phyloP scores from a whole-genome alignment of 2,797 vertebrate genomes.

The Anableps anableps region DNA sequence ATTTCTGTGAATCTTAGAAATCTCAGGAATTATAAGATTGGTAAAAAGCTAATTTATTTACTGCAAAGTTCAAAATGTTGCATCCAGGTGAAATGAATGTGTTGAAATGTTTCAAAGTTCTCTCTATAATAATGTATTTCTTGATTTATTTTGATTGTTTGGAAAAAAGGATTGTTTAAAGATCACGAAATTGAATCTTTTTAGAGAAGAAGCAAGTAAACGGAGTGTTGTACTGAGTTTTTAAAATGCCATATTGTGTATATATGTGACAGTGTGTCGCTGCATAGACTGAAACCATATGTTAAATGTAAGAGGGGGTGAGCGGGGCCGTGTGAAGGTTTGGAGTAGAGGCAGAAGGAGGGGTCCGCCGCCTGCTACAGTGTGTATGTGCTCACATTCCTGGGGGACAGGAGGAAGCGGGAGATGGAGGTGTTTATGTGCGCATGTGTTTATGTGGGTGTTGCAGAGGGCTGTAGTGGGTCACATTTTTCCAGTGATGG shows the following conservation, averaged over 20 bases:
- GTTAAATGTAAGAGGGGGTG: constrained; percentile 48
- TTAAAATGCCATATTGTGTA: neutral
- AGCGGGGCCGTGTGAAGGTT: constrained; percentile 63
- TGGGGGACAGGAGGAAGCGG: constrained; percentile 45
- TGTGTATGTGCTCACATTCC: constrained; percentile 22
- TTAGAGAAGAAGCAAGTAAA: neutral
- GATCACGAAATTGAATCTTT: neutral
- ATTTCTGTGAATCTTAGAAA: no score
- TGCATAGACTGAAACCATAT: constrained; percentile 66
- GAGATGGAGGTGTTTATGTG: constrained; percentile 41
- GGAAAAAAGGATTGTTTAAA: neutral
- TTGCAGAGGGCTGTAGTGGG: constrained; percentile 53
- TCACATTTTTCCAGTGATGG: constrained; percentile 79
- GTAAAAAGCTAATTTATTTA: neutral
- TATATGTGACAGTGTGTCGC: constrained; percentile 23
- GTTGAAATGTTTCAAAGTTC: neutral
- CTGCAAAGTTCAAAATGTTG: neutral
- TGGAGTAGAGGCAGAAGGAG: constrained; percentile 33
- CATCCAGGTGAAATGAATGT: neutral
- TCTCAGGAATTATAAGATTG: neutral
- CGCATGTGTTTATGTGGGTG: constrained; percentile 44
- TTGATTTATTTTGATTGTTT: neutral
- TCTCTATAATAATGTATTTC: neutral
- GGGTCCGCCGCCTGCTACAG: neutral
- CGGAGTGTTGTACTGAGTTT: neutral